phyloP scores from a whole-genome alignment of 2,113 vertebrate species.

The Psilopsiagon aymara region DNA sequence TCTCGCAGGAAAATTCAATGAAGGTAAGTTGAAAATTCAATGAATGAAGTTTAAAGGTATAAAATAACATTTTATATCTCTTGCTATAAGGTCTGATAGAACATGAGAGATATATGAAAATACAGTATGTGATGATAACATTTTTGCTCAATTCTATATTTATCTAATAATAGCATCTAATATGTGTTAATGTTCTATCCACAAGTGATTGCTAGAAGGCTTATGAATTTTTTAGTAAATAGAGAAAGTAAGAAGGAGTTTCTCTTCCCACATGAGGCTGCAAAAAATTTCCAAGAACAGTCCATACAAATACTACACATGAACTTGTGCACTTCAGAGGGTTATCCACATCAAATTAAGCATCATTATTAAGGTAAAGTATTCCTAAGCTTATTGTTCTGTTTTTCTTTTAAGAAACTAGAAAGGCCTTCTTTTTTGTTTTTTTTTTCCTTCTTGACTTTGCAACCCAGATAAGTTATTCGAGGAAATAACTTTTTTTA shows the following conservation, averaged over 20 bases:
- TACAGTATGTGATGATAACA: not conserved
- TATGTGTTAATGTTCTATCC: not conserved
- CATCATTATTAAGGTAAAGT: not conserved
- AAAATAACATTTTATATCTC: not conserved
- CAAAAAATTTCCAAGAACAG: not conserved
- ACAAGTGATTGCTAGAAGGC: not conserved
- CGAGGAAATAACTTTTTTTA: conserved; percentile 22
- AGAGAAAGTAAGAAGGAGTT: not conserved
- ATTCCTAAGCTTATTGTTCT: not conserved
- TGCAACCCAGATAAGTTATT: not conserved
- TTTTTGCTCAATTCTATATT: not conserved
- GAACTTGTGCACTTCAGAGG: not conserved
- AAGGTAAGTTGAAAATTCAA: not conserved
- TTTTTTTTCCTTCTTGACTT: conserved; percentile 12
- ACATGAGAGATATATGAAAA: not conserved
- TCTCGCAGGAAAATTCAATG: not conserved
- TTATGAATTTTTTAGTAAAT: not conserved
- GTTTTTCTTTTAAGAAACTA: not conserved
- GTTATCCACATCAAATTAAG: not conserved
- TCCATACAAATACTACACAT: not conserved
- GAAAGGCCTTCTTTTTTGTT: not conserved
- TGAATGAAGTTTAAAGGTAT: not conserved
- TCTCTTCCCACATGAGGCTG: not conserved
- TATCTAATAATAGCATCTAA: not conserved
- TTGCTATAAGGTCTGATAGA: not conserved